phyloP scores from a whole-genome alignment of 2,113 vertebrate genomes.

The Orientallactaga bullata region DNA sequence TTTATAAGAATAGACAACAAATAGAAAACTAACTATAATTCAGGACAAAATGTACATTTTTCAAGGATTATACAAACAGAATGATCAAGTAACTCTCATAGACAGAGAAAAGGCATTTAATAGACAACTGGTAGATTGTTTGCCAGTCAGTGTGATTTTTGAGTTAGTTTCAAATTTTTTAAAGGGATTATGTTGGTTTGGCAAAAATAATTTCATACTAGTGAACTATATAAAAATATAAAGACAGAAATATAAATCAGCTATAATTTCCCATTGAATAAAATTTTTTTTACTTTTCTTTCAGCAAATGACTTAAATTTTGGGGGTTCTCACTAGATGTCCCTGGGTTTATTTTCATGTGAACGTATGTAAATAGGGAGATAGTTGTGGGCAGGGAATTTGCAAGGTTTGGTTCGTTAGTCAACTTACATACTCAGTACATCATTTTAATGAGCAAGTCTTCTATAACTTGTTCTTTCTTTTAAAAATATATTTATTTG shows the following conservation, averaged over 20 bases:
- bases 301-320: neutral
- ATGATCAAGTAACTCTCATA: constrained; percentile 1
- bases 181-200: neutral
- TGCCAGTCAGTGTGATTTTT: neutral
- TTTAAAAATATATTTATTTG: no score
- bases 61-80: constrained; percentile 22
- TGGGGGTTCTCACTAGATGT: neutral
- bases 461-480: constrained; percentile 37
- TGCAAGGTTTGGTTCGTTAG: neutral
- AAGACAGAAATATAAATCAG: constrained; percentile 38
- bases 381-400: neutral
- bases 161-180: neutral
- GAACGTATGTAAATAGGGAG: neutral
- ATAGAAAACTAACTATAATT: constrained; percentile 19
- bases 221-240: neutral
- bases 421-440: neutral
- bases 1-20: constrained; percentile 29
- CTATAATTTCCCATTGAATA: neutral
- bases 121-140: neutral
- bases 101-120: constrained; percentile 28
- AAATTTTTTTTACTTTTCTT: neutral
- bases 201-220: neutral
- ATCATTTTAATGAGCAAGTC: neutral
- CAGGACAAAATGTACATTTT: neutral
- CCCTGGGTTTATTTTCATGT: neutral